A percentile compares a stretch with the other conserved stretches of the same genome.
Conservation (phyloP, 2,888 invertebrate genomes). For the Ypsolopha sequella region DNA sequence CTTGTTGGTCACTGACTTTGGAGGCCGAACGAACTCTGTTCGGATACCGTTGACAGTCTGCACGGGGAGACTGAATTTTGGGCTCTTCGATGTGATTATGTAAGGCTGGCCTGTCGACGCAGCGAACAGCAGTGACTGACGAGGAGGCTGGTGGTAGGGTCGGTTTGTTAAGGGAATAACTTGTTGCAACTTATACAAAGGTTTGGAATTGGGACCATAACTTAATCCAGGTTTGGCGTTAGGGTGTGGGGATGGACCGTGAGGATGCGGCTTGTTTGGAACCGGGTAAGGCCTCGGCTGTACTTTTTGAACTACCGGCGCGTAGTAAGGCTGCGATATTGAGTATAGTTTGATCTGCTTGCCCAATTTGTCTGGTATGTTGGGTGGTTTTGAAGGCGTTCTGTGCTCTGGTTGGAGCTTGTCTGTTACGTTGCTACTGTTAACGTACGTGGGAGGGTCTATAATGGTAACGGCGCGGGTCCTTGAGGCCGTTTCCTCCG, state of each 20-base stretch:
- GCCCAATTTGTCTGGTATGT: constrained; percentile 11
- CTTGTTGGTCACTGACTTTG: constrained; percentile 19
- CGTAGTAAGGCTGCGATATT: constrained; percentile 11
- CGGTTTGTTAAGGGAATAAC: constrained; percentile 30
- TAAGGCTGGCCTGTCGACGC: constrained; percentile 34
- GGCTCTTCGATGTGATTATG: constrained; percentile 25
- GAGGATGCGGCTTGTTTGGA: neutral
- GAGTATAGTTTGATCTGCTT: neutral
- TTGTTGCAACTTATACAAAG: constrained; percentile 44
- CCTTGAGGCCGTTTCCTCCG: constrained; percentile 37
- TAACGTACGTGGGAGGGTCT: constrained; percentile 41
- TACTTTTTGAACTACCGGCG: constrained; percentile 9
- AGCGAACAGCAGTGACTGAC: constrained; percentile 30
- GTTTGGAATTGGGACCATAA: constrained; percentile 25
- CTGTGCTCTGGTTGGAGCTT: constrained; percentile 30
- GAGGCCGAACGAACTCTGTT: constrained; percentile 43
- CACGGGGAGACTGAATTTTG: constrained; percentile 45
- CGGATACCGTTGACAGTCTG: constrained; percentile 55
- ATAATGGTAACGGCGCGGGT: constrained; percentile 39
- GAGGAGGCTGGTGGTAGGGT: constrained; percentile 10
- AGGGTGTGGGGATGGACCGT: neutral
- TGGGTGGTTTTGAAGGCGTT: constrained; percentile 47
- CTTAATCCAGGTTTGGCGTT: constrained; percentile 1
- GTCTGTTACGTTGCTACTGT: constrained; percentile 11
- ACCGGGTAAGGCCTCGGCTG: too few relatives aligned